phyloP scores from a whole-genome alignment of 2,797 vertebrate genomes.

The Podarcis lilfordi region DNA sequence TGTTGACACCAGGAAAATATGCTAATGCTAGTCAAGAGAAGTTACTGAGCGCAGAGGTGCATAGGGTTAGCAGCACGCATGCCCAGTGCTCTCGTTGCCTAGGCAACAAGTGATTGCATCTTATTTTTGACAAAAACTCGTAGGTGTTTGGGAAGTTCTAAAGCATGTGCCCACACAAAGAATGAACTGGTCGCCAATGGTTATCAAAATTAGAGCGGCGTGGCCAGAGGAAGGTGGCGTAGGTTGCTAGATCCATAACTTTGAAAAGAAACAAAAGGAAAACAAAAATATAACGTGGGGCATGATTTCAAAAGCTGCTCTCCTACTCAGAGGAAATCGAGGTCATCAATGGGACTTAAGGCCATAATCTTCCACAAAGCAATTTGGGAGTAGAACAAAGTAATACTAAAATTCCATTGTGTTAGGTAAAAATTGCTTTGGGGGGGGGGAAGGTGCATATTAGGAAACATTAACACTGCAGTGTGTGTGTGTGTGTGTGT shows the following conservation, averaged over 20 bases:
- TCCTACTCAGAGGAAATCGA: neutral
- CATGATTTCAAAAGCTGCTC: neutral
- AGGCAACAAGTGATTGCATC: constrained; percentile 75
- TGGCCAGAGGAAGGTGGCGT: constrained; percentile 54
- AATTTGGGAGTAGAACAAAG: neutral
- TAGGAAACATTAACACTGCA: too few species aligned
- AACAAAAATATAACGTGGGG: too few species aligned
- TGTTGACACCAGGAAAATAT: constrained; percentile 42
- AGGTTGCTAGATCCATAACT: neutral
- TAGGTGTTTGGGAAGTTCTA: constrained; percentile 73
- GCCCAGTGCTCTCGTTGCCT: constrained; percentile 65
- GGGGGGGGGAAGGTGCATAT: too few species aligned
- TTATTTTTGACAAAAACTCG: constrained; percentile 76
- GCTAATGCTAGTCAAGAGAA: constrained; percentile 65
- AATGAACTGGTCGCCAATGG: constrained; percentile 57
- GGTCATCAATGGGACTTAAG: neutral
- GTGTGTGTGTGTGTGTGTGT: too few species aligned
- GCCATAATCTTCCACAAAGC: neutral
- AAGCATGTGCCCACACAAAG: constrained; percentile 60
- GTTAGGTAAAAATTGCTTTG: too few species aligned
- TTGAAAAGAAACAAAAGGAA: neutral
- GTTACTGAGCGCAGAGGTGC: constrained; percentile 57
- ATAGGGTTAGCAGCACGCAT: constrained; percentile 37
- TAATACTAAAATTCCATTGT: neutral
- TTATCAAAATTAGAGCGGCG: constrained; percentile 11